Evolutionary conservation across 2,113 vertebrate species (phyloP).

Genomic region (Notechis scutatus): DNA sequence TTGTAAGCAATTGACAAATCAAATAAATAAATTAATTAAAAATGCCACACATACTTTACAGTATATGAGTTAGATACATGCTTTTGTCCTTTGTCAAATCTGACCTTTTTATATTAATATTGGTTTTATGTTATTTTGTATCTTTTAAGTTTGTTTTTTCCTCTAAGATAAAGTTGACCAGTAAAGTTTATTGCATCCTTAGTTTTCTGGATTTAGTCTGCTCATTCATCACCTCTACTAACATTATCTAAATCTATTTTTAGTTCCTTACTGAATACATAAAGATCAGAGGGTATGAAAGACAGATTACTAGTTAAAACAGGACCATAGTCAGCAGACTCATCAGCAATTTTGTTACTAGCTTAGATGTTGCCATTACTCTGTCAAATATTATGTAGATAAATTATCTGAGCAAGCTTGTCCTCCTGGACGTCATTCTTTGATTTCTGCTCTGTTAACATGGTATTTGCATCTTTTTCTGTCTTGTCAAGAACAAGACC

Average conservation of each 20-base stretch:
- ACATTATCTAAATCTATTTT: neutral
- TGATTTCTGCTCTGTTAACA: slow-evolving; percentile 55
- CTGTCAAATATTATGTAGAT: slow-evolving; percentile 36
- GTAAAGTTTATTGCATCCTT: neutral
- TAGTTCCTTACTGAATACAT: neutral
- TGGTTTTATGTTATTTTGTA: neutral
- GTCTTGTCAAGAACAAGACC: slow-evolving; percentile 55
- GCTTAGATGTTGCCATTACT: slow-evolving; percentile 31
- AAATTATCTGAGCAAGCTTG: slow-evolving; percentile 39
- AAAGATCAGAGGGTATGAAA: neutral
- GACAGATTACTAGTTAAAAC: slow-evolving; percentile 21
- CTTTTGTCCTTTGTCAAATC: neutral
- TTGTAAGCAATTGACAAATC: no score
- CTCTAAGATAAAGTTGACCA: neutral
- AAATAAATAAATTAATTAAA: no score
- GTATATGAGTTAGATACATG: neutral
- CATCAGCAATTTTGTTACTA: slow-evolving; percentile 1
- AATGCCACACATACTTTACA: neutral
- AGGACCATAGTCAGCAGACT: slow-evolving; percentile 17
- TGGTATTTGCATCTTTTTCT: slow-evolving; percentile 52
- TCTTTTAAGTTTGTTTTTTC: neutral
- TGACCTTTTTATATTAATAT: neutral
- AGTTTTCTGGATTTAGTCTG: neutral
- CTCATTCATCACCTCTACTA: neutral
- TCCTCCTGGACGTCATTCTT: slow-evolving; percentile 44